Base-by-base conservation (phyloP, 2,888 invertebrate species). In the Noctua janthina region DNA sequence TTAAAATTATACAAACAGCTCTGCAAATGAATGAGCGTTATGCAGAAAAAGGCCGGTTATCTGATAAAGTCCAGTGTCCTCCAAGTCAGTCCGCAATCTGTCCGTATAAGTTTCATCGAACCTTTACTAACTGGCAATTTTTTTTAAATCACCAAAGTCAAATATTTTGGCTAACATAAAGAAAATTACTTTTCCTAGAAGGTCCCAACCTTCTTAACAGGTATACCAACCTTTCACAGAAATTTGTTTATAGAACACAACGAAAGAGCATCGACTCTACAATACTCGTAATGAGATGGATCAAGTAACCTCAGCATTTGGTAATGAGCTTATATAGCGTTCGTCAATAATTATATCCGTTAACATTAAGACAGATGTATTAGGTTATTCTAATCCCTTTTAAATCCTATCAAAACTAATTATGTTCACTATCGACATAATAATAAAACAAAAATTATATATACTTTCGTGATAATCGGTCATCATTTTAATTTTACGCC, bases 241-340 rank as follows among this genome's bases (percentile, higher is more conserved):
- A 64, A 35, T 49, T 23, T 56, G n/a, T 64, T 43, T 69, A 39
- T 43, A 17, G 10, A 56, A 1, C 10, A 77, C 0, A 7, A 59
- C 29, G n/a, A 59, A 62, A 59, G 49, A 64, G 20, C 46, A 62
- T n/a, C n/a, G 54, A 80, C 29, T 54, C 49, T 68, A 72, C 39
- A 54, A 35, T 66, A 51, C 49, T 51, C 17, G 46, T 76, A 81
- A 81, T 68, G 56, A 75, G 64, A 72, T 49, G 54, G 54, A 80
- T 84, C 71, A 85, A 75, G 54, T 80, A 64, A 85, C 62, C 71
- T 72, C 20, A 49, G 54, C 11, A 49, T 85, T 80, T 68, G 54
- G 67, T 74, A 74, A 80, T 75, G 49, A 75, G 67, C 81, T 49
- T 13, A 51, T 56, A 35, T 69, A 56, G 62, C 20, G 43, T 54